Evolutionary conservation across 2,113 vertebrate genomes (phyloP).

Genomic region (Arvicanthis niloticus): DNA sequence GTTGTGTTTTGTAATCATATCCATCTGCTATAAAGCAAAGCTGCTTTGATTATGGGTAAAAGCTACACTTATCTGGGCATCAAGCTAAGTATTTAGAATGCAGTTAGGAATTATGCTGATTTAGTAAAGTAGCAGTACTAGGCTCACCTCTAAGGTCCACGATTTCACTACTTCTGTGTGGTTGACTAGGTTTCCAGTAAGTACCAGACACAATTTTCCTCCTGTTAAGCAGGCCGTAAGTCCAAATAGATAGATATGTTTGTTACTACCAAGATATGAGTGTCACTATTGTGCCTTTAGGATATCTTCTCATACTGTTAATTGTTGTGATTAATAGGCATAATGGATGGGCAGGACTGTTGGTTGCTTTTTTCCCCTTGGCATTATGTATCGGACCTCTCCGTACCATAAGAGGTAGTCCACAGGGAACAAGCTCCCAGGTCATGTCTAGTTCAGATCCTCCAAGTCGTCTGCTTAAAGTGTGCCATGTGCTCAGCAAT

Average conservation of each 20-base stretch:
- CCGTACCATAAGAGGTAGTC: neutral
- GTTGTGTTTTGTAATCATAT: neutral
- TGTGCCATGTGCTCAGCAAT: neutral
- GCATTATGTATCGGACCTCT: neutral
- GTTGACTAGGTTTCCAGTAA: neutral
- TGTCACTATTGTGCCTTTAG: neutral
- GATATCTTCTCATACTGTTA: neutral
- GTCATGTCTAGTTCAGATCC: neutral
- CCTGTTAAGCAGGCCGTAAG: neutral
- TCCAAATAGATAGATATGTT: neutral
- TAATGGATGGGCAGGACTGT: neutral
- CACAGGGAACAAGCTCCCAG: neutral
- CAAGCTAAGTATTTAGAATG: neutral
- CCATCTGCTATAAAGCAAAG: neutral
- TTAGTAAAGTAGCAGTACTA: neutral
- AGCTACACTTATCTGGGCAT: neutral
- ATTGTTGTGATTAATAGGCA: neutral
- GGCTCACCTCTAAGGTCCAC: neutral
- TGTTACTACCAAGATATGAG: neutral
- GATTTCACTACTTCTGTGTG: neutral
- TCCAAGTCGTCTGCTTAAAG: neutral
- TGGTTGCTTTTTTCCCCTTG: neutral
- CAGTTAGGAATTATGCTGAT: neutral
- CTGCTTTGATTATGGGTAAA: neutral
- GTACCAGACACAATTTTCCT: neutral